A percentile compares a stretch with the other conserved stretches of the same genome.
Conservation (phyloP, 1,140 invertebrate genomes). For the Drosophila obscura region DNA sequence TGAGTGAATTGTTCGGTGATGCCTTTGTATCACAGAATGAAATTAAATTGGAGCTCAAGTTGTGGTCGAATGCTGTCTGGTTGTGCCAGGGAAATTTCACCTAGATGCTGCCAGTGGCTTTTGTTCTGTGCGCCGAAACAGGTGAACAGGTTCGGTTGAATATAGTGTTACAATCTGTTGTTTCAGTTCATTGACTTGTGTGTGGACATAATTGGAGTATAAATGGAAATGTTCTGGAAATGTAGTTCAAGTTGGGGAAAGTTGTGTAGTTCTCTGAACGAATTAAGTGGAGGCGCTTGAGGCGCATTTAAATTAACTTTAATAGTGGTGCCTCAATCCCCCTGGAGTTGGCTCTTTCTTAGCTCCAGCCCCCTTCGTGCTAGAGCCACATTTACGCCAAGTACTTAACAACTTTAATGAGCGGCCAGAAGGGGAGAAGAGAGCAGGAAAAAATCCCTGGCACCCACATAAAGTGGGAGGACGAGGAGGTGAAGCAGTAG, state of each 20-base stretch:
- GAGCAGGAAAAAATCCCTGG: constrained; percentile 17
- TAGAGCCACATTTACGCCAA: constrained; percentile 67
- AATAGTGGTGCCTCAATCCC: constrained; percentile 35
- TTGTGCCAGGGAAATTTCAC: constrained; percentile 9
- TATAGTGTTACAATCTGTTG: constrained; percentile 11
- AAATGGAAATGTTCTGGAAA: too few species aligned
- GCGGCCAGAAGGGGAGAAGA: constrained; percentile 22
- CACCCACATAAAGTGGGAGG: constrained; percentile 22
- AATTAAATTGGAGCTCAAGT: constrained; percentile 33
- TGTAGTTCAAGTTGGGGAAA: too few species aligned
- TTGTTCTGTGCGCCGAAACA: constrained; percentile 9
- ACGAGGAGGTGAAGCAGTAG: constrained; percentile 4
- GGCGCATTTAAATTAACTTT: constrained; percentile 77
- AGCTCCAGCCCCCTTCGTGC: constrained; percentile 21
- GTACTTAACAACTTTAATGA: constrained; percentile 82
- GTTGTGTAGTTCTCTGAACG: constrained; percentile 15
- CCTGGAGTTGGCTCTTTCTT: neutral
- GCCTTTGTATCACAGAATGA: constrained; percentile 51
- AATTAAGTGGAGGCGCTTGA: constrained; percentile 61
- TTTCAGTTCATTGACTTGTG: constrained; percentile 27
- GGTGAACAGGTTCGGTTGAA: constrained; percentile 21
- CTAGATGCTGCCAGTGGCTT: neutral
- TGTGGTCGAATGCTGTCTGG: constrained; percentile 27
- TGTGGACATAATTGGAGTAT: constrained; percentile 25
- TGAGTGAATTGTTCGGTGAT: constrained; percentile 37